Conservation (phyloP, 2,113 vertebrate species). For the Bubalus kerabau region DNA sequence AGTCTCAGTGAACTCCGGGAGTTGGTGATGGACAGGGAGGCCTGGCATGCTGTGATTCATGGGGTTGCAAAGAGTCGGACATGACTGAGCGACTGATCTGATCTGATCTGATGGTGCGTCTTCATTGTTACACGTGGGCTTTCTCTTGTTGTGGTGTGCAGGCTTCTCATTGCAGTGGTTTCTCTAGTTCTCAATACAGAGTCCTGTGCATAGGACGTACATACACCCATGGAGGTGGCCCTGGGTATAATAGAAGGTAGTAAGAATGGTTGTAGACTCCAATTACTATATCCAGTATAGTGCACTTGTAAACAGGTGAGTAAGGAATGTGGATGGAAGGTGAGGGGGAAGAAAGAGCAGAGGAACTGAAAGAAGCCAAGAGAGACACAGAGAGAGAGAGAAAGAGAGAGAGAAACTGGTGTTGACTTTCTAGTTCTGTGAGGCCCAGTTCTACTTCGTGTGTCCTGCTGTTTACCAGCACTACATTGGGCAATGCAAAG, state of each 20-base stretch:
- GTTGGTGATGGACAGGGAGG: too few species aligned
- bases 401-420: not conserved
- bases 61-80: too few species aligned
- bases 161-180: not conserved
- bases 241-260: not conserved
- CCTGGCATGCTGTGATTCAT: too few species aligned
- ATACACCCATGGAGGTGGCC: not conserved
- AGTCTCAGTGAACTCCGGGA: too few species aligned
- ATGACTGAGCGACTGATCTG: too few species aligned
- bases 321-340: not conserved
- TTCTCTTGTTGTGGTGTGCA: not conserved
- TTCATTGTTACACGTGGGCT: not conserved
- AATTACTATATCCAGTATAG: not conserved
- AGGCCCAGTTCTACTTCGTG: not conserved
- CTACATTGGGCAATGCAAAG: not conserved
- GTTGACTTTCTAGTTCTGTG: not conserved
- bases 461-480: not conserved
- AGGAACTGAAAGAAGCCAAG: not conserved
- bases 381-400: not conserved
- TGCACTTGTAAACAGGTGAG: not conserved
- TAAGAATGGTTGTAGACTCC: not conserved
- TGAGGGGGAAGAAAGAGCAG: not conserved
- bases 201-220: not conserved
- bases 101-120: not conserved
- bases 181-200: not conserved